Conservation (phyloP, 2,888 invertebrate genomes). For the Andrena trimmerana region DNA sequence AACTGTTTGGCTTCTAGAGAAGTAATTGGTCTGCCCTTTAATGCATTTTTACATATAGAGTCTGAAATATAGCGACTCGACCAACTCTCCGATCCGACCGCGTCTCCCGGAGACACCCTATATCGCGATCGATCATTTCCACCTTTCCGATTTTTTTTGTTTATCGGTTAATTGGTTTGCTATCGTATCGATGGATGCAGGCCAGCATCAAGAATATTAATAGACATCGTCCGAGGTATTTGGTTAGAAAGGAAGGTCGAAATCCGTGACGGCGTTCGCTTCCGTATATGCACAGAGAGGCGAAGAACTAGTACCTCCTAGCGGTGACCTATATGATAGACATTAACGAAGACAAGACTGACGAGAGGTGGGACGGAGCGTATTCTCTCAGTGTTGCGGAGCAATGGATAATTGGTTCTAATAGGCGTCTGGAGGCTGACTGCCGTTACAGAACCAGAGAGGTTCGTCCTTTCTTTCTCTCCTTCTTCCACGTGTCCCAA, state of each 20-base stretch:
- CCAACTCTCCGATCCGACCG: too few species aligned
- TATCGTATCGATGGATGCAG: slow-evolving; percentile 42
- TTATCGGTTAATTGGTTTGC: slow-evolving; percentile 37
- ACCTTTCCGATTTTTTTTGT: background rate
- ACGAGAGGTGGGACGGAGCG: slow-evolving; percentile 43
- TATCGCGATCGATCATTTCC: background rate
- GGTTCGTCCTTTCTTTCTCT: slow-evolving; percentile 60
- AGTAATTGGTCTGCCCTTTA: too few species aligned
- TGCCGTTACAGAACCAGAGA: slow-evolving; percentile 68
- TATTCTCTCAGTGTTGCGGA: slow-evolving; percentile 66
- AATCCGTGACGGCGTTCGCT: slow-evolving; percentile 22
- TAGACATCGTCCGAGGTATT: slow-evolving; percentile 36
- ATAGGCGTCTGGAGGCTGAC: slow-evolving; percentile 74
- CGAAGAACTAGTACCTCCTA: slow-evolving; percentile 64
- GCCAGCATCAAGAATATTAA: slow-evolving; percentile 42
- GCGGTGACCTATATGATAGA: slow-evolving; percentile 54
- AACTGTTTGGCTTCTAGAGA: too few species aligned
- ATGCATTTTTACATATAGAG: too few species aligned
- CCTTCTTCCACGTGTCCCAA: slow-evolving; percentile 46
- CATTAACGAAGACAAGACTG: slow-evolving; percentile 58
- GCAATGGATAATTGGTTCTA: slow-evolving; percentile 77
- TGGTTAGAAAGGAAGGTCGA: slow-evolving; percentile 32
- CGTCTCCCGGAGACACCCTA: background rate
- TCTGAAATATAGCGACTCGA: too few species aligned
- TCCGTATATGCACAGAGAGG: slow-evolving; percentile 49